Percentiles rank a stretch among this genome's conserved stretches.
phyloP scores from a whole-genome alignment of 2,113 vertebrate species.

The Lophius piscatorius region DNA sequence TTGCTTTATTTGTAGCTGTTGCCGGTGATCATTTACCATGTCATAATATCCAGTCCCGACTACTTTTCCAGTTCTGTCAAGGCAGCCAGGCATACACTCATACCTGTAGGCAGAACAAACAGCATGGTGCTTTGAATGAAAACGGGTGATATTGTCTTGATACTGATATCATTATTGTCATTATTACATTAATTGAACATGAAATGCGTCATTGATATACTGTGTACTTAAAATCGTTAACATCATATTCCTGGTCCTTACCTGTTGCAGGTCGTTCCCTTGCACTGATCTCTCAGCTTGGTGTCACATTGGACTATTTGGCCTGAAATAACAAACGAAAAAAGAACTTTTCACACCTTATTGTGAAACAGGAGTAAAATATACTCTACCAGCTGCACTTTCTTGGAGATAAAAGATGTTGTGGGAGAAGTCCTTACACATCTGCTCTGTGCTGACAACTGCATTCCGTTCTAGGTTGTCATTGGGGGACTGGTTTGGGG shows the following conservation, averaged over 20 bases:
- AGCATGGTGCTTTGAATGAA: background rate
- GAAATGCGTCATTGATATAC: too few species aligned
- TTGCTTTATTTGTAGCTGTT: too few species aligned
- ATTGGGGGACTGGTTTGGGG: slow-evolving; percentile 64
- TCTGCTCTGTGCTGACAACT: slow-evolving; percentile 91
- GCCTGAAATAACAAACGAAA: slow-evolving; percentile 72
- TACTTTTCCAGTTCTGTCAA: slow-evolving; percentile 89
- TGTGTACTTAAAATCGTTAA: too few species aligned
- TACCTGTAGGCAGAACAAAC: slow-evolving; percentile 80
- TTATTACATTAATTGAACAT: background rate
- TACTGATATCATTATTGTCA: background rate
- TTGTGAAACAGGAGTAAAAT: background rate
- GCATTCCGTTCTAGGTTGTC: slow-evolving; percentile 83
- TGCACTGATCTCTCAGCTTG: slow-evolving; percentile 93
- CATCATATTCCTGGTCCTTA: slow-evolving; percentile 67
- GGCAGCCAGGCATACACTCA: slow-evolving; percentile 94
- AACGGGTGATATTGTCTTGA: background rate
- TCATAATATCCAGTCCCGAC: slow-evolving; percentile 94
- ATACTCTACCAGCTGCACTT: background rate
- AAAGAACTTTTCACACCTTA: background rate
- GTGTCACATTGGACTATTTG: slow-evolving; percentile 96
- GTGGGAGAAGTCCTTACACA: slow-evolving; percentile 88
- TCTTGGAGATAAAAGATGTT: background rate
- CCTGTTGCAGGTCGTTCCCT: slow-evolving; percentile 98
- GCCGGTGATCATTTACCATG: slow-evolving; percentile 83